Conservation (phyloP, 2,113 vertebrate genomes). For the Spermophilus dauricus region DNA sequence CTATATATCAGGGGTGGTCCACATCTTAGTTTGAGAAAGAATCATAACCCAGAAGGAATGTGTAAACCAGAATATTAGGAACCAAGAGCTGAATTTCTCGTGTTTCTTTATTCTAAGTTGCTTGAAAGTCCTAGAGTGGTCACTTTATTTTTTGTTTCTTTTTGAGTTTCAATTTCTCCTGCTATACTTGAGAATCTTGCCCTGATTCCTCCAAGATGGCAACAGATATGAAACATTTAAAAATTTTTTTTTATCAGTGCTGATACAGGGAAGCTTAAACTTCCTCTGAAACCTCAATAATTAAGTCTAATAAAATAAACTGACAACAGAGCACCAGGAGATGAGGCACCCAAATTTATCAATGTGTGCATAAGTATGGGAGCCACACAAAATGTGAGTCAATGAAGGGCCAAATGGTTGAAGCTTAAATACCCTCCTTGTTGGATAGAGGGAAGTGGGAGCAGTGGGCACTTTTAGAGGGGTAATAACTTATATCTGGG, state of each 20-base stretch:
- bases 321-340: background rate
- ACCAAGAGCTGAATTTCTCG: background rate
- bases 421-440: background rate
- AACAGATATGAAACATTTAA: background rate
- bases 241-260: background rate
- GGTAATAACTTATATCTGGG: no score
- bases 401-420: background rate
- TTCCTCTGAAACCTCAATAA: background rate
- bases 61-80: background rate
- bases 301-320: background rate
- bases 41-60: background rate
- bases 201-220: background rate
- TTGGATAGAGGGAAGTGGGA: background rate
- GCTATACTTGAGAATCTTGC: background rate
- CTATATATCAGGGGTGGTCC: background rate
- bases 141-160: background rate
- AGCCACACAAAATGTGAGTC: background rate
- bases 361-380: background rate
- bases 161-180: background rate
- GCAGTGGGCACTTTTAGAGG: background rate
- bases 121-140: background rate
- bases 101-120: background rate
- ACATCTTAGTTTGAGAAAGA: constrained; percentile 26
- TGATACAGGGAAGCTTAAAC: background rate
- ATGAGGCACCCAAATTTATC: background rate